Evolutionary conservation across 2,888 invertebrate species (phyloP).

Genomic region (Ormyrus pomaceus): DNA sequence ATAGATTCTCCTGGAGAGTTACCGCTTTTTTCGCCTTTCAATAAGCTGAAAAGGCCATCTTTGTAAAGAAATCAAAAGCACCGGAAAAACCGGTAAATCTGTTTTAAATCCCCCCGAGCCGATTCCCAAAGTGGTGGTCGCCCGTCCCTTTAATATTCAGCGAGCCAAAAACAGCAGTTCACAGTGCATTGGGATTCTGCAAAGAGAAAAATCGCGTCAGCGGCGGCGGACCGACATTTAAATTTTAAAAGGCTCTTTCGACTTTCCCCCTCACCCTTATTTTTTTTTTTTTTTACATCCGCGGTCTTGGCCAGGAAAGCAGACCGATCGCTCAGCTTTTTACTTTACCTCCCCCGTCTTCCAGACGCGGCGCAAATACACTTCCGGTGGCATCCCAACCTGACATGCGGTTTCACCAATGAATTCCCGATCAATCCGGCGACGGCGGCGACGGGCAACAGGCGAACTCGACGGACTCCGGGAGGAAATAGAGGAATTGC

Average conservation of each 20-base stretch:
- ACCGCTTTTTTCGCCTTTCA: neutral
- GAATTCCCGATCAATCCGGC: conserved; percentile 36
- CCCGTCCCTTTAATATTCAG: too few relatives aligned
- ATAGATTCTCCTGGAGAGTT: too few relatives aligned
- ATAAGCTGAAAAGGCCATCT: neutral
- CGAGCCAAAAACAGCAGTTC: too few relatives aligned
- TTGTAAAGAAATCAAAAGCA: neutral
- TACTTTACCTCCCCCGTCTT: neutral
- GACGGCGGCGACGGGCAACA: neutral
- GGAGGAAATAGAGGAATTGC: conserved; percentile 35
- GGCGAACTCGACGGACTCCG: neutral
- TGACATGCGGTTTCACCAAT: conserved; percentile 10
- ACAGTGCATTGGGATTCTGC: too few relatives aligned
- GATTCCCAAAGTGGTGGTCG: too few relatives aligned
- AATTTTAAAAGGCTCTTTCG: neutral
- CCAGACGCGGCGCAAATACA: conserved; percentile 12
- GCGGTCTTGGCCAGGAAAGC: too few relatives aligned
- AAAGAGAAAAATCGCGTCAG: too few relatives aligned
- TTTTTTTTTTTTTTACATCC: too few relatives aligned
- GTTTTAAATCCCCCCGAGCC: too few relatives aligned
- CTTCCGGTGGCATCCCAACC: neutral
- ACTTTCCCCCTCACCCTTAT: neutral
- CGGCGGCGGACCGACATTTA: neutral
- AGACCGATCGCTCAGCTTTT: too few relatives aligned
- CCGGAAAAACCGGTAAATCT: too few relatives aligned